These are phyloP conservation scores for Ciconia maguari DNA, from an alignment of 2,113 vertebrate species.

Conservation along the genomic window DNA sequence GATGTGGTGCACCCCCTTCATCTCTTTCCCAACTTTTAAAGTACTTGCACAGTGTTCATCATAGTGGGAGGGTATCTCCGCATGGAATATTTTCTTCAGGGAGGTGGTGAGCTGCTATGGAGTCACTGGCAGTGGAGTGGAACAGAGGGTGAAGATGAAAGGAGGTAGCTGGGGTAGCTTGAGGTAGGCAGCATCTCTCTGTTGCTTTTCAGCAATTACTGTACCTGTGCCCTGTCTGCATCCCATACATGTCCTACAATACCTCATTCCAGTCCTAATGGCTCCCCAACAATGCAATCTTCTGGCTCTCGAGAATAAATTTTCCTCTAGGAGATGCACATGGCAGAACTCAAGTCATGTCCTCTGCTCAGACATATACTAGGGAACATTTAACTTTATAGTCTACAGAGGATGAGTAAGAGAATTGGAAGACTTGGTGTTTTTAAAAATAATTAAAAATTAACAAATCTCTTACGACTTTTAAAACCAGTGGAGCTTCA, in stretches of 20 bases:
- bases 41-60: neutral
- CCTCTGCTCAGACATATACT: neutral
- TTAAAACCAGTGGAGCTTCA: neutral
- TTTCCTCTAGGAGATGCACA: neutral
- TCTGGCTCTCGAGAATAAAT: neutral
- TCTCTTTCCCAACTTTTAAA: neutral
- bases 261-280: neutral
- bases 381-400: neutral
- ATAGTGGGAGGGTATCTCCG: neutral
- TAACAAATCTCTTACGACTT: neutral
- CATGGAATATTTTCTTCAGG: neutral
- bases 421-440: neutral
- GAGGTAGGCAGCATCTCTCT: neutral
- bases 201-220: neutral
- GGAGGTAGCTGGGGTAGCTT: neutral
- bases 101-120: neutral
- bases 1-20: neutral
- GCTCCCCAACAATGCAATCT: neutral
- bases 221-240: neutral
- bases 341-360: neutral
- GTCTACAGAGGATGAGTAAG: neutral
- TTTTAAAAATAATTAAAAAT: neutral
- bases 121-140: neutral
- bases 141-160: neutral
- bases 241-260: neutral